Conservation (phyloP, 2,797 vertebrate species). For the Chloroceryle amazona region DNA sequence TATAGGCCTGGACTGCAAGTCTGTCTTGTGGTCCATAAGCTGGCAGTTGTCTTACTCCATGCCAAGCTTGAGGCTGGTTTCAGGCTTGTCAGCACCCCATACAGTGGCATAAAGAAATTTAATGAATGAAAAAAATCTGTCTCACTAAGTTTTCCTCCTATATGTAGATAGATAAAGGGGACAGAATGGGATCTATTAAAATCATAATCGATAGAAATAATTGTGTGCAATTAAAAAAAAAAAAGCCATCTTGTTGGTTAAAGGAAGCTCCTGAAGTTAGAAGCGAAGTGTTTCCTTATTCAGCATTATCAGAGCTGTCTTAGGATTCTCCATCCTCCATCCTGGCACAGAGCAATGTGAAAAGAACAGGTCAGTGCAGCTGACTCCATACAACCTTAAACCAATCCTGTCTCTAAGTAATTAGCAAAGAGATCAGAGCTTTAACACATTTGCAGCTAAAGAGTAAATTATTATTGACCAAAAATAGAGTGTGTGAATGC, state of each 20-base stretch:
- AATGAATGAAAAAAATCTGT: not conserved
- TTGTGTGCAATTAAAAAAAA: not conserved
- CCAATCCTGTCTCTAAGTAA: slow-evolving; percentile 73
- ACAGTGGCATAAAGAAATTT: not conserved
- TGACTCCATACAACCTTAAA: slow-evolving; percentile 78
- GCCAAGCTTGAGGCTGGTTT: not conserved
- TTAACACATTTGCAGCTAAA: slow-evolving; percentile 79
- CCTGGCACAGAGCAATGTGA: slow-evolving; percentile 69
- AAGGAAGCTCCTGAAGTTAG: not conserved
- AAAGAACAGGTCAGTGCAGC: slow-evolving; percentile 77
- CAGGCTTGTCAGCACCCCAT: not conserved
- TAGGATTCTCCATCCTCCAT: slow-evolving; percentile 59
- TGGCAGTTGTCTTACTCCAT: not conserved
- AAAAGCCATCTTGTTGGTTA: not conserved
- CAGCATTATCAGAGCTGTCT: slow-evolving; percentile 65
- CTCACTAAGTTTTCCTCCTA: not conserved
- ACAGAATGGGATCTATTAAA: not conserved
- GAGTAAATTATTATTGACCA: slow-evolving; percentile 80
- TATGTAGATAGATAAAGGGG: not conserved
- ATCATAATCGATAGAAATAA: not conserved
- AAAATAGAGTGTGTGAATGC: slow-evolving; percentile 78
- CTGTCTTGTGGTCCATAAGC: not conserved
- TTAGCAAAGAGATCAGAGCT: slow-evolving; percentile 82
- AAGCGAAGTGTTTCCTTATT: slow-evolving; percentile 47
- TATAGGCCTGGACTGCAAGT: not conserved